Evolutionary conservation across 1,140 invertebrate species (phyloP).

Genomic region (Drosophila bocki): DNA sequence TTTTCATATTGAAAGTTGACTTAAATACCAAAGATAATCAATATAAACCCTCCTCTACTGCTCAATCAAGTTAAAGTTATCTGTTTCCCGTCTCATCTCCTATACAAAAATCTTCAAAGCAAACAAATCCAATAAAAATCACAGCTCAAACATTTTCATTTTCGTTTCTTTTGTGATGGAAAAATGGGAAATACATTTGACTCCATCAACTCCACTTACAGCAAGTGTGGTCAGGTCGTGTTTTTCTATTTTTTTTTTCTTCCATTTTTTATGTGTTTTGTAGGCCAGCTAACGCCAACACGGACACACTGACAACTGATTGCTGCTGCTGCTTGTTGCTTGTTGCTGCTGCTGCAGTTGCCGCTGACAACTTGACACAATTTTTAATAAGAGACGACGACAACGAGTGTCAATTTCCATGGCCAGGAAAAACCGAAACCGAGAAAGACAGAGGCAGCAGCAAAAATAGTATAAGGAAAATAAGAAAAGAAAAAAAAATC

Average conservation of each 20-base stretch:
- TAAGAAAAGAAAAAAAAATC: neutral
- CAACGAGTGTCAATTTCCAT: constrained; percentile 79
- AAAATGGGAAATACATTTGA: constrained; percentile 48
- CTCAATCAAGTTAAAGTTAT: constrained; percentile 15
- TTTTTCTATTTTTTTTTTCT: neutral
- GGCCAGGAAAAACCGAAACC: constrained; percentile 50
- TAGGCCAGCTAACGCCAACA: constrained; percentile 50
- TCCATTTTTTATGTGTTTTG: constrained; percentile 19
- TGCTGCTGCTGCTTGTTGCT: constrained; percentile 39
- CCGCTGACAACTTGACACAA: constrained; percentile 78
- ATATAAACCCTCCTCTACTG: constrained; percentile 4
- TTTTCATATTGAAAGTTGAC: neutral
- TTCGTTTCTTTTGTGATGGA: constrained; percentile 40
- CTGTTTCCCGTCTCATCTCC: constrained; percentile 17
- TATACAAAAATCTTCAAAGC: constrained; percentile 11
- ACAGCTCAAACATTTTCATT: constrained; percentile 38
- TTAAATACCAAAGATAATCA: constrained; percentile 18
- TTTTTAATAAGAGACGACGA: constrained; percentile 69
- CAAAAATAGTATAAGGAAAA: constrained; percentile 1
- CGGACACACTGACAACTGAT: constrained; percentile 69
- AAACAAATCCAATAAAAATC: constrained; percentile 42
- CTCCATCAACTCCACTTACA: constrained; percentile 50
- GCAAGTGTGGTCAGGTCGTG: constrained; percentile 63
- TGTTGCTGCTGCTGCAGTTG: constrained; percentile 40
- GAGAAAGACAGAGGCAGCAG: constrained; percentile 23